Evolutionary conservation across 2,113 vertebrate species (phyloP), one percentile per base, ranked within the genome.

Genomic region (Anarrhichthys ocellatus): DNA sequence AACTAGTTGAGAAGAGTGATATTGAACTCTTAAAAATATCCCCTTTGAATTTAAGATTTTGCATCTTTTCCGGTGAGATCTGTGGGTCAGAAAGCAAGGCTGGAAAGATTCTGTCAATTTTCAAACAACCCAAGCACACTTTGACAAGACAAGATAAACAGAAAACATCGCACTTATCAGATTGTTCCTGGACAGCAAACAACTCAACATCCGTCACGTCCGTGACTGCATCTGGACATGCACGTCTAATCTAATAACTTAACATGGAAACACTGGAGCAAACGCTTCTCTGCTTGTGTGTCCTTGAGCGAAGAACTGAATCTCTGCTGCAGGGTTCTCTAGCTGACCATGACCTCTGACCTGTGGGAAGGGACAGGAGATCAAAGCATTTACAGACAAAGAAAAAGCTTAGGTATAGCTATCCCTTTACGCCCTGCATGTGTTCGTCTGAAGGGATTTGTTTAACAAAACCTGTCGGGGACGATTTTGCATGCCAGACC

Each of bases 381-480:
- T 13, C 24, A 29, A 6, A 62, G 22, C 22, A 10, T 63, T 42
- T 68, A 32, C 18, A 67, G 40, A 65, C 32, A 52, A 61, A 58
- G 24, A 59, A 38, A 50, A 38, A 20, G 15, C 5, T 4, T 34
- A 40, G 5, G 5, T 29, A 20, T 8, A 22, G 50, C 42, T 24
- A 5, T 44, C 6, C 7, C 32, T 61, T 72, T 65, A 27, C 27
- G 46, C 15, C 40, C 42, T 14, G 36, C 13, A 32, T 1, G 38
- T 42, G 73, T 62, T 80, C 40, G 62, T 78, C 68, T 0, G 2
- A 71, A 29, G 20, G 2, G 1, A 87, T 92, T 90, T 89, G 84
- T 72, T 87, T 79, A 89, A 79, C 90, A 86, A 89, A 89, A 76
- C 48, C 34, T 9, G 20, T 27, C 34, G 9, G 42, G 40, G 6